Evolutionary conservation across 1,140 invertebrate genomes (phyloP).

Genomic region (Myzus persicae): DNA sequence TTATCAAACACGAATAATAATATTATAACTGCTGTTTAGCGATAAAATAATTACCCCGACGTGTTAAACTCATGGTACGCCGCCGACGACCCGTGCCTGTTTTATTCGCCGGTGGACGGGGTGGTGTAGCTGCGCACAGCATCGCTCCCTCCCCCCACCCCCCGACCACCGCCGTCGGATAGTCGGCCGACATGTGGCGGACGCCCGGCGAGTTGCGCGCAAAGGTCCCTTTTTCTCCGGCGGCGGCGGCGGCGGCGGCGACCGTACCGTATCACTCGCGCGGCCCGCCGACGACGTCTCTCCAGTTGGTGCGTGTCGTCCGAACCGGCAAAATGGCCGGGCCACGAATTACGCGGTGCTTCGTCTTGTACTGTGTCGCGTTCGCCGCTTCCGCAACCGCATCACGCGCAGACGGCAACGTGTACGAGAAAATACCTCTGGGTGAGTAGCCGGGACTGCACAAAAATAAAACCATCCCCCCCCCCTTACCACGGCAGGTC

Average conservation of each 20-base stretch:
- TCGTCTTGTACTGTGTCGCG: neutral
- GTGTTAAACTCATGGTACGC: neutral
- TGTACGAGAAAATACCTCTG: constrained; percentile 38
- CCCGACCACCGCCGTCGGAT: neutral
- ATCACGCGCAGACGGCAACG: neutral
- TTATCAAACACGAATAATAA: too few relatives aligned
- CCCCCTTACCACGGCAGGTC: too few relatives aligned
- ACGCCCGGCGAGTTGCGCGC: constrained; percentile 22
- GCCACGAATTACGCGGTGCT: neutral
- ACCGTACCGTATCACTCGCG: neutral
- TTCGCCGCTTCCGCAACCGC: constrained; percentile 33
- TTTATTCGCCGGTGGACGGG: neutral
- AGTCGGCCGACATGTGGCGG: constrained; percentile 11
- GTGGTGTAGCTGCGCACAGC: neutral
- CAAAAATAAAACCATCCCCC: too few relatives aligned
- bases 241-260: neutral
- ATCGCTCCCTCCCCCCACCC: neutral
- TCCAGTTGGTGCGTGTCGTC: constrained; percentile 54
- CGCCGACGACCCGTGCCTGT: neutral
- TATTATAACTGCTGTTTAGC: too few relatives aligned
- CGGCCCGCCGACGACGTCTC: constrained; percentile 33
- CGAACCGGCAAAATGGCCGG: constrained; percentile 55
- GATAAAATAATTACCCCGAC: too few relatives aligned
- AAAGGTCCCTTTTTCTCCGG: neutral
- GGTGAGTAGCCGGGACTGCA: neutral